Base-by-base conservation (phyloP, 1,140 invertebrate species). In the Drosophila gunungcola region DNA sequence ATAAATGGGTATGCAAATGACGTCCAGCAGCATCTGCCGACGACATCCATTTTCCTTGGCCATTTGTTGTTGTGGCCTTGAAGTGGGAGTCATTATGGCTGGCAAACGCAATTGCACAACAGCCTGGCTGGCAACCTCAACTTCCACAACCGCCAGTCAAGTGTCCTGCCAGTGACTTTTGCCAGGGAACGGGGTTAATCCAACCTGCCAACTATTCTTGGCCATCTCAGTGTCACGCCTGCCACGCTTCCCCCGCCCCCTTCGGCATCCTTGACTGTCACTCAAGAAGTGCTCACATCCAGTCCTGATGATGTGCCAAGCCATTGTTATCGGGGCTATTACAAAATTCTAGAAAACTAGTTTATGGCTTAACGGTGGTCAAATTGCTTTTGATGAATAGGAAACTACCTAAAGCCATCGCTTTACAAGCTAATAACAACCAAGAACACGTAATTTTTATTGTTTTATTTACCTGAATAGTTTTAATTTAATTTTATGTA, bases 281-380 rank as follows among this genome's bases (percentile, higher is more conserved):
- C 45, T 73, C 63, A 70, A 69, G 63, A 29, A 48, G 52, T 48
- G 11, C 42, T 69, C 42, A 36, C 27, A 13, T n/a, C 46, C 46
- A n/a, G 46, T 51, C 48, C 48, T 41, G 67, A 48, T 77, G 75
- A 72, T 55, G 58, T 55, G 49, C 81, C 49, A 48, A 56, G 54
- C 45, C 52, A 67, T 85, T 84, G 80, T 85, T 84, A 74, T 79
- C 72, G 45, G 54, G 65, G 76, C 56, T 84, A 84, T 84, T 84
- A 84, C 76, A 77, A 80, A 85, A 64, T 76, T 79, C 74, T 77
- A 53, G 54, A 54, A 55, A 39, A 67, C 61, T 51, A 56, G 60
- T 75, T 72, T 70, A 61, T 77, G 78, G 39, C 67, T 54, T 38
- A 42, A 57, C 39, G 42, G 54, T 56, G 72, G 65, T 73, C 76